Base-by-base conservation (phyloP, 2,888 invertebrate species). In the Hyalella azteca region DNA sequence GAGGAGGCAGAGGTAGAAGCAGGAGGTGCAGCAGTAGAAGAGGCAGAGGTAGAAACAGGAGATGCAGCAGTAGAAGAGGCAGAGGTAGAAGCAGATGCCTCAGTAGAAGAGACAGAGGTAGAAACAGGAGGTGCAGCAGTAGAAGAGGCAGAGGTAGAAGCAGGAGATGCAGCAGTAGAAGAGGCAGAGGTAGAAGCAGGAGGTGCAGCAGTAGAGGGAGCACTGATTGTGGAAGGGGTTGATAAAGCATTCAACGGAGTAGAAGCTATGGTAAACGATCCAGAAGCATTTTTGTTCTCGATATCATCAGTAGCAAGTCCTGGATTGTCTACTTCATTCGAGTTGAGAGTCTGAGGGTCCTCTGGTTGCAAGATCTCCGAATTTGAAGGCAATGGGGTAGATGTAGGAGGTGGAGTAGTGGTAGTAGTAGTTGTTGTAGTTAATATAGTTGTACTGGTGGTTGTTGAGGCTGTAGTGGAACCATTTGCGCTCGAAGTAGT, bases 391-490 rank as follows among this genome's bases (percentile, higher is more conserved):
- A 19, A 7, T 73, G 73, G 22, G 19, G 26, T n/a, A n/a, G 5
- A 36, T 5, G 73, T 73, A 3, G 36, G 7, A 73, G 73, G 19
- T 22, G 19, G n/a, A 3, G 22, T n/a, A 3, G 22, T 5, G n/a
- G 73, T 32, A 36, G 73, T 22, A 73, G 36, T 73, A 73, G 40
- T 73, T 13, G 73, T 22, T 32, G 73, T 13, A 36, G 73, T 36
- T 32, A 54, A 13, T 54, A 26, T 3, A 54, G 54, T 22, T 9
- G 54, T 22, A 26, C 9, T 26, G 54, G 54, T 54, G 22, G 54
- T 26, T 7, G 49, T 13, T 5, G 49, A 13, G 4, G n/a, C n/a
- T n/a, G n/a, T n/a, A n/a, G n/a, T n/a, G n/a, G n/a, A n/a, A n/a
- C n/a, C n/a, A n/a, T n/a, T n/a, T n/a, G n/a, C n/a, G n/a, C n/a